These are phyloP conservation scores for Aphelinus atriplicis DNA, from an alignment of 1,140 invertebrate species.

Conservation along the genomic window DNA sequence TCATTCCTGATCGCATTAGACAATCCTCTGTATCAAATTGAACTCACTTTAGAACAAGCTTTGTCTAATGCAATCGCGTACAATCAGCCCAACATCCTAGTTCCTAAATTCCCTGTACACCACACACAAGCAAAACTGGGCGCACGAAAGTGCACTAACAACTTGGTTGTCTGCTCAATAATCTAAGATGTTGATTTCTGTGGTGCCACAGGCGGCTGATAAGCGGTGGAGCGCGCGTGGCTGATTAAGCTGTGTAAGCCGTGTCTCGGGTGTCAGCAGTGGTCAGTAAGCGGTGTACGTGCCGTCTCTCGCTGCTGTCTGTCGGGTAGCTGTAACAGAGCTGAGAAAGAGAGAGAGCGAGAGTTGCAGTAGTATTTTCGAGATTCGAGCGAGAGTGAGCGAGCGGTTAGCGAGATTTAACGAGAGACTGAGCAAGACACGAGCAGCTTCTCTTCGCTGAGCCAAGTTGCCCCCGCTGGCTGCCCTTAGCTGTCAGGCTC, in stretches of 20 bases:
- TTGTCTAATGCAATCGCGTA: slow-evolving; percentile 10
- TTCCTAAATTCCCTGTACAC: background rate
- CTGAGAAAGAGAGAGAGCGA: slow-evolving; percentile 14
- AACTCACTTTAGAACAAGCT: background rate
- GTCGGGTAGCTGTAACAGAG: too few relatives aligned
- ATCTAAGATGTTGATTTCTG: slow-evolving; percentile 63
- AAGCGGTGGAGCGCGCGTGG: slow-evolving; percentile 57
- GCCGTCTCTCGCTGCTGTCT: too few relatives aligned
- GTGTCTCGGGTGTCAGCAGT: too few relatives aligned
- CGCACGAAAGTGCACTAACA: slow-evolving; percentile 36
- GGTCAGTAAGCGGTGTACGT: too few relatives aligned
- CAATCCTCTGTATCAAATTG: slow-evolving; percentile 7
- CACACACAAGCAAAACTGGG: slow-evolving; percentile 26
- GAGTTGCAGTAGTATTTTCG: background rate
- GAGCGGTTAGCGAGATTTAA: background rate
- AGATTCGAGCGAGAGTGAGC: slow-evolving; percentile 7
- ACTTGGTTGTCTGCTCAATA: background rate
- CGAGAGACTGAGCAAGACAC: background rate
- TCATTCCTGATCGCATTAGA: slow-evolving; percentile 28
- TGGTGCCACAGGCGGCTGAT: slow-evolving; percentile 68
- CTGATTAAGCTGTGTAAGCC: too few relatives aligned
- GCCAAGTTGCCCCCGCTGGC: too few relatives aligned
- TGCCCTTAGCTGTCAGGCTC: too few relatives aligned
- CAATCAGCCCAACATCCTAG: background rate
- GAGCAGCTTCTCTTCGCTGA: background rate